phyloP scores from a whole-genome alignment of 2,888 invertebrate species.

The Aphrophora alni region DNA sequence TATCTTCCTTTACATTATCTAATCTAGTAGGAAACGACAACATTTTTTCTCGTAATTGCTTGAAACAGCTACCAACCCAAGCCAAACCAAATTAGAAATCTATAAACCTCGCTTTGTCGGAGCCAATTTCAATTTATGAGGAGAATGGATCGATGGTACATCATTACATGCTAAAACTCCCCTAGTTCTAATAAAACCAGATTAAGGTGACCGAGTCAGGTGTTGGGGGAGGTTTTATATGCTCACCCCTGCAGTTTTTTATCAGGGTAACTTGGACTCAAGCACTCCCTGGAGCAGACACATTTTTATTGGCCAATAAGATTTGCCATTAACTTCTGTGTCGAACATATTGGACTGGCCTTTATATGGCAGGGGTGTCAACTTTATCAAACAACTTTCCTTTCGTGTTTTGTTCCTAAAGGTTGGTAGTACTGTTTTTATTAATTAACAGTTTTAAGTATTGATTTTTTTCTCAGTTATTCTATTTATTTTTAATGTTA shows the following conservation, averaged over 20 bases:
- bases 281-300: slow-evolving; percentile 11
- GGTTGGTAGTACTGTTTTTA: neutral
- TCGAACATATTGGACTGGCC: slow-evolving; percentile 6
- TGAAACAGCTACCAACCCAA: neutral
- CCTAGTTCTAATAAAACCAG: slow-evolving; percentile 19
- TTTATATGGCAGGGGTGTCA: neutral
- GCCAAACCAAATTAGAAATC: neutral
- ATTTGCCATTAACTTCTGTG: slow-evolving; percentile 25
- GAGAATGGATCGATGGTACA: neutral
- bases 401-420: neutral
- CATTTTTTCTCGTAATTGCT: too few species aligned
- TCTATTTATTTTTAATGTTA: too few species aligned
- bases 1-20: too few species aligned
- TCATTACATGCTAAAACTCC: slow-evolving; percentile 8
- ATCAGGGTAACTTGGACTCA: slow-evolving; percentile 21
- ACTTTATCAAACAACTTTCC: neutral
- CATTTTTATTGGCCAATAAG: slow-evolving; percentile 39
- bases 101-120: neutral
- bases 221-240: slow-evolving; percentile 35
- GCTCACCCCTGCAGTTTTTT: slow-evolving; percentile 28
- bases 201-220: slow-evolving; percentile 29
- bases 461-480: neutral
- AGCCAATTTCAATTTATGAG: neutral
- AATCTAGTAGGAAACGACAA: too few species aligned
- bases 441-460: neutral